Evolutionary conservation across 2,797 vertebrate species (phyloP).

Genomic region (Epinephelus awoara): DNA sequence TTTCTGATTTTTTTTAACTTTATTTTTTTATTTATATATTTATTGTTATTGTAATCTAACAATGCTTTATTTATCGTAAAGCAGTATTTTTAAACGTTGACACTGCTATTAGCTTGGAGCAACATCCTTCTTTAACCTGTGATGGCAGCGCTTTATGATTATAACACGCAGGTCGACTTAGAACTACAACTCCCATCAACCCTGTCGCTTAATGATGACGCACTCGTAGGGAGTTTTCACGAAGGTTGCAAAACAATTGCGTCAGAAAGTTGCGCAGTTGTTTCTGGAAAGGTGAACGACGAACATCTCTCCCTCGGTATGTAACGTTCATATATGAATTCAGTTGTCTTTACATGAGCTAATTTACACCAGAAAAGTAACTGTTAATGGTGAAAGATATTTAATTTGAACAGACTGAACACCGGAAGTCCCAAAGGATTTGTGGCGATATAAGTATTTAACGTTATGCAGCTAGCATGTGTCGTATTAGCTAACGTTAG

Average conservation of each 20-base stretch:
- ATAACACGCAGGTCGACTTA: not conserved
- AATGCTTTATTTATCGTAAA: too few species aligned
- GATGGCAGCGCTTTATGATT: too few species aligned
- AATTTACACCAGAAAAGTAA: rapidly evolving
- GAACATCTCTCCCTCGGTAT: slow-evolving; percentile 39
- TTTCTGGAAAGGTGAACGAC: slow-evolving; percentile 66
- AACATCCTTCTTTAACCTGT: not conserved
- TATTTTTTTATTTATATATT: too few species aligned
- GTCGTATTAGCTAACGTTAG: slow-evolving; percentile 25
- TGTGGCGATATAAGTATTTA: not conserved
- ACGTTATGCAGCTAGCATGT: not conserved
- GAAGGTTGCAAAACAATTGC: slow-evolving; percentile 74
- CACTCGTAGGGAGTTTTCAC: slow-evolving; percentile 49
- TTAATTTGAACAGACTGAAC: rapidly evolving
- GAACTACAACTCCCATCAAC: slow-evolving; percentile 60
- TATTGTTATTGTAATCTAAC: too few species aligned
- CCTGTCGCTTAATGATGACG: slow-evolving; percentile 70
- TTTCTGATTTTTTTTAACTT: too few species aligned
- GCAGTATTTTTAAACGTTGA: too few species aligned
- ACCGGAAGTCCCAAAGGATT: too few species aligned
- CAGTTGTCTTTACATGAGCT: rapidly evolving
- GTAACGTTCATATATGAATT: not conserved
- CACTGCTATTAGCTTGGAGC: not conserved
- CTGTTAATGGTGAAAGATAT: rapidly evolving
- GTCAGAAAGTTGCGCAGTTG: slow-evolving; percentile 73